Conservation (phyloP, 2,888 invertebrate species). For the Aplocera efformata region DNA sequence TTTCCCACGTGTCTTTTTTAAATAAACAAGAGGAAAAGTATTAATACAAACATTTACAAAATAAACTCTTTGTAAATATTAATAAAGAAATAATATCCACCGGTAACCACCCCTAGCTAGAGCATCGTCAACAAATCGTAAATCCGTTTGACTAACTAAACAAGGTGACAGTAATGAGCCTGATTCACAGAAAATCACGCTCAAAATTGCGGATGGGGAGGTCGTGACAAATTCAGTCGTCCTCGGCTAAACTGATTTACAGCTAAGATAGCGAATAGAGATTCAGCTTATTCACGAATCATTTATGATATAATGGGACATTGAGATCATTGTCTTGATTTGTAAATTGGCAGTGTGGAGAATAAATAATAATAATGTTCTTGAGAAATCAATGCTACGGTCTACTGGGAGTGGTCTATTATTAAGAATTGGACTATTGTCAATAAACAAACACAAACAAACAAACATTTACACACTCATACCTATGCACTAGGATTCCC, state of each 20-base stretch:
- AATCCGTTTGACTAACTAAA: slow-evolving; percentile 41
- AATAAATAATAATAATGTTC: too few relatives aligned
- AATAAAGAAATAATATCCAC: too few relatives aligned
- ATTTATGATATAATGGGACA: slow-evolving; percentile 15
- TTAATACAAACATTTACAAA: too few relatives aligned
- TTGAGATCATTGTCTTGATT: slow-evolving; percentile 11
- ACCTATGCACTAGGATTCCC: too few relatives aligned
- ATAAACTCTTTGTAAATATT: too few relatives aligned
- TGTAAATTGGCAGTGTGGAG: too few relatives aligned
- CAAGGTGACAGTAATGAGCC: slow-evolving; percentile 53
- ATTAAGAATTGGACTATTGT: neutral
- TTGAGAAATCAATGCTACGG: too few relatives aligned
- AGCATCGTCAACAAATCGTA: slow-evolving; percentile 42
- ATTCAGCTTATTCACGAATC: slow-evolving; percentile 17
- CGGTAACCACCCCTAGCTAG: slow-evolving; percentile 10
- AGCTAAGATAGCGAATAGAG: slow-evolving; percentile 19
- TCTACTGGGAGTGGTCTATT: too few relatives aligned
- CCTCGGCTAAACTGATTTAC: slow-evolving; percentile 16
- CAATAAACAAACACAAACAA: neutral
- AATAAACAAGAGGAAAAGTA: too few relatives aligned
- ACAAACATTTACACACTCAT: too few relatives aligned
- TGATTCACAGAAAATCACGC: slow-evolving; percentile 60
- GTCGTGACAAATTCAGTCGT: slow-evolving; percentile 41
- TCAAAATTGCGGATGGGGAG: slow-evolving; percentile 37
- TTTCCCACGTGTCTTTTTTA: too few relatives aligned